Evolutionary conservation across 2,888 invertebrate species (phyloP).

Genomic region (Tridacna gigas): DNA sequence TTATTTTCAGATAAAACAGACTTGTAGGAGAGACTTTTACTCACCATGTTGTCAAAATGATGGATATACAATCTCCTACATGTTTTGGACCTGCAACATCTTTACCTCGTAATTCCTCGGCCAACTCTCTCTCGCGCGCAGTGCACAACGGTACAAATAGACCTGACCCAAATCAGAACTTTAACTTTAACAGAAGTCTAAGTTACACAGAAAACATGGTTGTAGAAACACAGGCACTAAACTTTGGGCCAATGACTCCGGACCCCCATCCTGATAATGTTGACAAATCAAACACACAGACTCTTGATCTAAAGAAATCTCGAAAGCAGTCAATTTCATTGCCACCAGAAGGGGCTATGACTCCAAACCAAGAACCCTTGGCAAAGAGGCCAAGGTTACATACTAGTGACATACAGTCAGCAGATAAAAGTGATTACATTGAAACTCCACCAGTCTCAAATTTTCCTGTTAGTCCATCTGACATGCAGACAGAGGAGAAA

Average conservation of each 20-base stretch:
- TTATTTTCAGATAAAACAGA: slow-evolving; percentile 36
- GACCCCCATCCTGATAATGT: slow-evolving; percentile 70
- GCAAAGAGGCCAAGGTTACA: slow-evolving; percentile 52
- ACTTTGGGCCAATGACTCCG: slow-evolving; percentile 65
- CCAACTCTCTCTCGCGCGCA: slow-evolving; percentile 37
- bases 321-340: slow-evolving; percentile 53
- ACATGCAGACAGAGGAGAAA: slow-evolving; percentile 40
- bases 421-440: slow-evolving; percentile 36
- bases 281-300: slow-evolving; percentile 47
- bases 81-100: slow-evolving; percentile 63
- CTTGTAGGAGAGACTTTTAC: not conserved
- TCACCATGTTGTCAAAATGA: slow-evolving; percentile 66
- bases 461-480: slow-evolving; percentile 42
- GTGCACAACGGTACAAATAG: slow-evolving; percentile 31
- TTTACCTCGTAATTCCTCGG: slow-evolving; percentile 56
- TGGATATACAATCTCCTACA: slow-evolving; percentile 69
- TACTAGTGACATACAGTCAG: not conserved
- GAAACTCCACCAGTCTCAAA: slow-evolving; percentile 39
- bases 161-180: slow-evolving; percentile 40
- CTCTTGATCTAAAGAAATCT: slow-evolving; percentile 41
- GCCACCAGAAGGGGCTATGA: slow-evolving; percentile 70
- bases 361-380: slow-evolving; percentile 66
- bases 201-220: slow-evolving; percentile 68
- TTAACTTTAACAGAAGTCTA: slow-evolving; percentile 54
- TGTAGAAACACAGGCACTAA: slow-evolving; percentile 71